These are phyloP conservation scores for Ambastaia sidthimunki DNA, from an alignment of 2,797 vertebrate species.

Conservation along the genomic window DNA sequence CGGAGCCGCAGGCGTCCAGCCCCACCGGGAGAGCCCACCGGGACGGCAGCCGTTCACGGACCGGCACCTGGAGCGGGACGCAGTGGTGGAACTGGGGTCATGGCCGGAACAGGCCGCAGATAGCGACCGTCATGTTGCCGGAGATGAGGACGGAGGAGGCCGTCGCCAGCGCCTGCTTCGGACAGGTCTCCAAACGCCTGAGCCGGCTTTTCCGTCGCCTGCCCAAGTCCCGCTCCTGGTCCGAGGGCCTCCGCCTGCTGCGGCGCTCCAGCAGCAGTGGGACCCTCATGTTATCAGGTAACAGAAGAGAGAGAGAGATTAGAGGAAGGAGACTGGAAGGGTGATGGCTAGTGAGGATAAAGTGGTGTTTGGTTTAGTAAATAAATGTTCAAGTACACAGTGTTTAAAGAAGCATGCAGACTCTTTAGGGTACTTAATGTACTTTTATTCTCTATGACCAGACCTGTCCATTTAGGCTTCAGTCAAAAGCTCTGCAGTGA, in stretches of 20 bases:
- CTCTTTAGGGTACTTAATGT: slow-evolving; percentile 19
- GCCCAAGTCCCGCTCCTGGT: slow-evolving; percentile 83
- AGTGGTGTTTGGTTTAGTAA: slow-evolving; percentile 27
- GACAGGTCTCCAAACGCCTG: slow-evolving; percentile 82
- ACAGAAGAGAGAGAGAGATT: slow-evolving; percentile 44
- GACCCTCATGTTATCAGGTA: slow-evolving; percentile 83
- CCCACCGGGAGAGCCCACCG: slow-evolving; percentile 51
- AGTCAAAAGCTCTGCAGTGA: slow-evolving; percentile 50
- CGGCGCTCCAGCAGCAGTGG: slow-evolving; percentile 79
- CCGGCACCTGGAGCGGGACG: slow-evolving; percentile 41
- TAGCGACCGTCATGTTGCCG: slow-evolving; percentile 71
- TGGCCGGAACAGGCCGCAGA: slow-evolving; percentile 70
- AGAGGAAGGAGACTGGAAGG: not conserved
- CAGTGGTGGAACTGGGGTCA: slow-evolving; percentile 55
- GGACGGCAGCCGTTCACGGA: slow-evolving; percentile 1
- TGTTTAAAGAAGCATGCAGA: not conserved
- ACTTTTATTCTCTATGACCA: not conserved
- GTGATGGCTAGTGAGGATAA: not conserved
- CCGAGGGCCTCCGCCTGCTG: slow-evolving; percentile 77
- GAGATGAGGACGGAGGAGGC: slow-evolving; percentile 72
- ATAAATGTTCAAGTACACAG: slow-evolving; percentile 9
- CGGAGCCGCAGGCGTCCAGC: slow-evolving; percentile 58
- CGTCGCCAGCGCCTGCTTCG: slow-evolving; percentile 81
- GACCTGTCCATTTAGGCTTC: slow-evolving; percentile 28
- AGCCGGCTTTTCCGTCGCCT: slow-evolving; percentile 85